A percentile compares a stretch with the other conserved stretches of the same genome.
Conservation (phyloP, 2,113 vertebrate species). For the Melanerpes formicivorus region DNA sequence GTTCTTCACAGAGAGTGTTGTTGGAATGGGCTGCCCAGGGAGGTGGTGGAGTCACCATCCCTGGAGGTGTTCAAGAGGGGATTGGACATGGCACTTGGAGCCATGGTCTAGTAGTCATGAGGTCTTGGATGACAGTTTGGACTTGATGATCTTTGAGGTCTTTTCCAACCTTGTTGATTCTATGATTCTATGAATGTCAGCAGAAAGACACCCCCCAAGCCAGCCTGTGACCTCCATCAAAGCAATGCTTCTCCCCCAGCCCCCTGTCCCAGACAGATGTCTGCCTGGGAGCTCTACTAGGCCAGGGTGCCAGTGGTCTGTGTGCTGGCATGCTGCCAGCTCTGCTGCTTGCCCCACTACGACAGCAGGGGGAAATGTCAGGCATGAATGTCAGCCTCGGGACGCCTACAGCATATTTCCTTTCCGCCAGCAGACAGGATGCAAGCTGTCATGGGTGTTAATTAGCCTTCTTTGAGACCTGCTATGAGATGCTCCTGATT, state of each 20-base stretch:
- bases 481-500: background rate
- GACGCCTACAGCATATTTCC: constrained; percentile 39
- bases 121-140: no score
- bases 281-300: background rate
- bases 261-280: accelerated
- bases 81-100: no score
- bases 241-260: background rate
- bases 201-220: no score
- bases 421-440: constrained; percentile 58
- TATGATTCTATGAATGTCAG: no score
- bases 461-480: background rate
- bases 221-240: no score
- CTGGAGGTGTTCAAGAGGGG: no score
- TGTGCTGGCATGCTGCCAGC: accelerated
- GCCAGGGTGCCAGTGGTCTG: accelerated
- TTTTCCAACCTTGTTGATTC: no score
- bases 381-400: background rate
- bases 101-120: no score
- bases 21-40: no score
- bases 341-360: background rate
- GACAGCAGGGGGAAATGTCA: background rate
- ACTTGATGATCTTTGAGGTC: no score
- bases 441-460: constrained; percentile 28
- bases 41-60: no score
- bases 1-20: no score